Base-by-base conservation (phyloP, 2,888 invertebrate species). In the Xanthia icteritia region DNA sequence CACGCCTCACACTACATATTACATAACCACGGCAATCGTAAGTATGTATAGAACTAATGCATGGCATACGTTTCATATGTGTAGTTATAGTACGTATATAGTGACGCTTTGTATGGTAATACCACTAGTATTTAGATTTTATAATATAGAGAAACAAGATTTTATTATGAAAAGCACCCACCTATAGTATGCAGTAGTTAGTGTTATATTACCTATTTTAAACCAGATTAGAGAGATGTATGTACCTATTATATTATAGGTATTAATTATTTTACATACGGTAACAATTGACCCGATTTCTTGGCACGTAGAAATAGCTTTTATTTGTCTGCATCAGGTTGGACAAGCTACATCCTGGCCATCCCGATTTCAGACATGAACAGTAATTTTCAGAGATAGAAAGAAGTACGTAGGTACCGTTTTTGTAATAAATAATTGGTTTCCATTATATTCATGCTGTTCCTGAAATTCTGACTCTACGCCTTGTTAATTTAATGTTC, bases 21-120 rank as follows among this genome's bases (percentile, higher is more conserved):
- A 92, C 90, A 92, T 92, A 92, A 91, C 89, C 84, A 90, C 85
- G 87, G 82, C 85, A 88, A 90, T 89, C 89, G 87, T 89, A 85
- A 88, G 89, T 88, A 87, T 88, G 87, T 89, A 89, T 89, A 89
- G 87, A 82, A 86, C 86, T 89, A 88, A 91, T 90, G 87, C 91
- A 90, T 88, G 88, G 89, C 89, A 90, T 89, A 92, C 90, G 87
- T 89, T 91, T 89, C 87, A 83, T 87, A 56, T 77, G 88, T 85
- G 75, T 89, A 87, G 74, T 76, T 78, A 74, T 66, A 65, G 75
- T 66, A 82, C 42, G 74, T 80, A 72, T 74, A 60, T 76, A 84
- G 76, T 76, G 72, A 74, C 68, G 67, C 74, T 77, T 76, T 79
- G 76, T 85, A 85, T 83, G 83, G 80, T 75, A 85, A 85, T 83